Evolutionary conservation across 1,140 invertebrate genomes (phyloP).

Genomic region (Procambarus clarkii): DNA sequence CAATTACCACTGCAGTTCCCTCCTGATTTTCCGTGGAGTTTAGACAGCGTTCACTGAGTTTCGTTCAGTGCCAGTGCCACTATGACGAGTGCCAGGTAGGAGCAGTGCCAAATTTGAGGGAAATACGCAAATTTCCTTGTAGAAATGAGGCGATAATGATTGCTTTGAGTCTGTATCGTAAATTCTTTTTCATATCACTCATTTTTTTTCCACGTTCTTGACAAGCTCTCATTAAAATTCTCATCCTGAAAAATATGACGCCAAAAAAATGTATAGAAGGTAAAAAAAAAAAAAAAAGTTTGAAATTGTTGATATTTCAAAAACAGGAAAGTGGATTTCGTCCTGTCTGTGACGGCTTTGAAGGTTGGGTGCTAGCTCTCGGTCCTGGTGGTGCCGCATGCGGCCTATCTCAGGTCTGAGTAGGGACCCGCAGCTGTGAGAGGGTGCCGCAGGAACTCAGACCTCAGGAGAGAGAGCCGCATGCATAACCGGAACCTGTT

Average conservation of each 20-base stretch:
- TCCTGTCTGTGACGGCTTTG: neutral
- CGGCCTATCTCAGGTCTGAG: too few species aligned
- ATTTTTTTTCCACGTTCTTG: neutral
- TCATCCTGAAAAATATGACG: conserved; percentile 12
- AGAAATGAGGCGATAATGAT: too few species aligned
- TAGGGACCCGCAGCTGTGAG: too few species aligned
- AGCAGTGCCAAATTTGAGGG: too few species aligned
- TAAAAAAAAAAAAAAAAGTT: conserved; percentile 7
- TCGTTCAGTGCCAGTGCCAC: conserved; percentile 24
- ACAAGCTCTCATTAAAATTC: conserved; percentile 19
- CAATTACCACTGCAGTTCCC: conserved; percentile 48
- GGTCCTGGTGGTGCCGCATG: neutral
- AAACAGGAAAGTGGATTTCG: conserved; percentile 42
- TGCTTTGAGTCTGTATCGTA: too few species aligned
- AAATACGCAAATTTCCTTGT: too few species aligned
- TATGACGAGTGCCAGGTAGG: too few species aligned
- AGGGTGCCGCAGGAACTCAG: neutral
- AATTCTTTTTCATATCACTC: neutral
- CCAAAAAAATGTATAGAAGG: neutral
- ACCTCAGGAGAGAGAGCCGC: neutral
- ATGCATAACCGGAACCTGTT: neutral
- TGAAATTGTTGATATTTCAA: conserved; percentile 41
- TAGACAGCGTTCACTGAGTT: conserved; percentile 20
- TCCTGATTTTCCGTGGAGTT: conserved; percentile 52
- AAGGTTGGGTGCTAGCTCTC: neutral